A percentile compares a stretch with the other conserved stretches of the same genome.
phyloP scores from a whole-genome alignment of 2,888 invertebrate species.

The Tethea ocularis region DNA sequence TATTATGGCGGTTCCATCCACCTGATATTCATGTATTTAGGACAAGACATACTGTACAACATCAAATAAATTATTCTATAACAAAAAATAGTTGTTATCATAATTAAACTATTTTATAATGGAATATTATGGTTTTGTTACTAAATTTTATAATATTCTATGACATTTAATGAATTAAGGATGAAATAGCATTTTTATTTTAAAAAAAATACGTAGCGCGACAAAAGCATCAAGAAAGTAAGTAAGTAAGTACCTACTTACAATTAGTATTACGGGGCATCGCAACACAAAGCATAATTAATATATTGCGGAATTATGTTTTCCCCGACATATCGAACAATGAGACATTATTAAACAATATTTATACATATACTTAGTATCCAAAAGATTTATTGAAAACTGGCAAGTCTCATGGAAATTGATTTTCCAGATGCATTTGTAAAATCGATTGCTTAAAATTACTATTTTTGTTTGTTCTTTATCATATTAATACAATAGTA shows the following conservation, averaged over 20 bases:
- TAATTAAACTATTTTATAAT: too few relatives aligned
- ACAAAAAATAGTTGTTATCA: too few relatives aligned
- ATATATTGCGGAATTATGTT: not conserved
- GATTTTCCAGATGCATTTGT: not conserved
- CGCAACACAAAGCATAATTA: too few relatives aligned
- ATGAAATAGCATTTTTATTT: not conserved
- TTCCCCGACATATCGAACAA: not conserved
- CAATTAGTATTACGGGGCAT: not conserved
- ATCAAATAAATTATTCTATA: not conserved
- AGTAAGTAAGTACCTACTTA: too few relatives aligned
- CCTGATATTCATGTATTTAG: not conserved
- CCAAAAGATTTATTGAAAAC: too few relatives aligned
- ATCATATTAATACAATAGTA: too few relatives aligned
- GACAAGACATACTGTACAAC: not conserved
- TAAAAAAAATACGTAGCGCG: not conserved
- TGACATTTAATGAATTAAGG: not conserved
- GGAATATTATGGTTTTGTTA: too few relatives aligned
- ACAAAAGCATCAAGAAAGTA: not conserved
- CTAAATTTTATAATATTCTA: not conserved
- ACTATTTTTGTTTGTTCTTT: too few relatives aligned
- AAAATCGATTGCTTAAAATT: not conserved
- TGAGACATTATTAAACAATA: too few relatives aligned
- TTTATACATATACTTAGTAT: not conserved
- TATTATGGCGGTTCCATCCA: not conserved
- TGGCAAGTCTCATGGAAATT: too few relatives aligned